phyloP scores from a whole-genome alignment of 2,888 invertebrate genomes.

The Nyleta sp. region DNA sequence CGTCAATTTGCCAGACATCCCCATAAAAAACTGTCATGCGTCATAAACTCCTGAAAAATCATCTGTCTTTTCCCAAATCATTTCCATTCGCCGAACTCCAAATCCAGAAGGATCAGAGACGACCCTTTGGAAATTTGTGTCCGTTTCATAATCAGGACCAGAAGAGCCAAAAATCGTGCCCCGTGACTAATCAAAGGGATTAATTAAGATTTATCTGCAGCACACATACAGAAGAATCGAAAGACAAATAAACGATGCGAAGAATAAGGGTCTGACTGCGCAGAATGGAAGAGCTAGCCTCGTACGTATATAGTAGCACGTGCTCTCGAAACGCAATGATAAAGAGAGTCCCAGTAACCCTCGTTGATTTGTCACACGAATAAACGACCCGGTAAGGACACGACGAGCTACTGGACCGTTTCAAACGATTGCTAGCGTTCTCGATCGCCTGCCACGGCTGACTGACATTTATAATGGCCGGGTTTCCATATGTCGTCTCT shows the following conservation, averaged over 20 bases:
- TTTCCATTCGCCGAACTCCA: constrained; percentile 6
- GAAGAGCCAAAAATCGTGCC: constrained; percentile 35
- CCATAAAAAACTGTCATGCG: neutral
- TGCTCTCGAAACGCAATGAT: constrained; percentile 47
- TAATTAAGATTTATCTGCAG: constrained; percentile 53
- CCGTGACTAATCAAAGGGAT: constrained; percentile 54
- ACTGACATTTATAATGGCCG: constrained; percentile 68
- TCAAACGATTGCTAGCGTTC: constrained; percentile 62
- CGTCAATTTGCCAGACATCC: neutral
- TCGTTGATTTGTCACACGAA: constrained; percentile 63
- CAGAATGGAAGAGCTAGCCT: constrained; percentile 3
- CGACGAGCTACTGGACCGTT: constrained; percentile 54
- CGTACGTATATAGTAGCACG: constrained; percentile 30
- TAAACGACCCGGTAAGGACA: constrained; percentile 58
- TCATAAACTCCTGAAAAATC: neutral
- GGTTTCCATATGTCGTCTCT: constrained; percentile 64
- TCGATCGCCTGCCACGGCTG: constrained; percentile 59
- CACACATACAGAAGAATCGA: constrained; percentile 28
- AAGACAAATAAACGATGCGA: constrained; percentile 45
- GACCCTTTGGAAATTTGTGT: constrained; percentile 35
- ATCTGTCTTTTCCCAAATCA: neutral
- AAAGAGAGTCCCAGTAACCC: constrained; percentile 54
- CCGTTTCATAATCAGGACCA: constrained; percentile 32
- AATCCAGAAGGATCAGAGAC: constrained; percentile 13
- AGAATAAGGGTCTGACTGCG: constrained; percentile 44